A percentile compares a stretch with the other conserved stretches of the same genome.
Evolutionary conservation across 2,797 vertebrate species (phyloP).

Genomic region (Sebastes vulpes): DNA sequence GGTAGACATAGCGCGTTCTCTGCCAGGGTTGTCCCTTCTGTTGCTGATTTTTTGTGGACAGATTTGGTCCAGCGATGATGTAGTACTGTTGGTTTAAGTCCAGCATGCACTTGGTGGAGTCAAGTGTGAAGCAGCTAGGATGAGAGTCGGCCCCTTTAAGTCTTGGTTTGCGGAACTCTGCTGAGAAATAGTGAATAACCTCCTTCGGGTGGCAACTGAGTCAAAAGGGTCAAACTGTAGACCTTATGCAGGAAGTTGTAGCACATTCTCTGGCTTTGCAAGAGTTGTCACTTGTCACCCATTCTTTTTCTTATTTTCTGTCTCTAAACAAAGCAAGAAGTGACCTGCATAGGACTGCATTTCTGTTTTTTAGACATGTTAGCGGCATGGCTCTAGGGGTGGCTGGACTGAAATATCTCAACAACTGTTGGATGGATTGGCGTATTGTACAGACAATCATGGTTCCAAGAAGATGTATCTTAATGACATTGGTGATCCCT

Average conservation of each 20-base stretch:
- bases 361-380: background rate
- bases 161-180: background rate
- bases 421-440: background rate
- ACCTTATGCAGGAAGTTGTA: background rate
- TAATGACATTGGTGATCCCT: background rate
- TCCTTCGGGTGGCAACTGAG: background rate
- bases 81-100: background rate
- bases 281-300: background rate
- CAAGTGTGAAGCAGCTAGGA: background rate
- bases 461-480: background rate
- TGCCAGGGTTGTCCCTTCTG: too few relatives aligned
- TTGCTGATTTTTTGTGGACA: background rate
- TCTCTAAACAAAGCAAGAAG: background rate
- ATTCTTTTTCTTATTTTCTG: background rate
- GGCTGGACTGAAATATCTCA: background rate
- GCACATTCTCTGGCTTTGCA: background rate
- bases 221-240: background rate
- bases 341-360: background rate
- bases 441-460: background rate
- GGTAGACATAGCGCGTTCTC: too few relatives aligned
- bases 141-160: background rate
- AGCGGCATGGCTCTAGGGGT: background rate
- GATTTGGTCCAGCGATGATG: background rate
- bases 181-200: background rate
- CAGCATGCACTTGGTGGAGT: background rate